Evolutionary conservation across 1,140 invertebrate genomes (phyloP).

Genomic region (Drosophila sp.): DNA sequence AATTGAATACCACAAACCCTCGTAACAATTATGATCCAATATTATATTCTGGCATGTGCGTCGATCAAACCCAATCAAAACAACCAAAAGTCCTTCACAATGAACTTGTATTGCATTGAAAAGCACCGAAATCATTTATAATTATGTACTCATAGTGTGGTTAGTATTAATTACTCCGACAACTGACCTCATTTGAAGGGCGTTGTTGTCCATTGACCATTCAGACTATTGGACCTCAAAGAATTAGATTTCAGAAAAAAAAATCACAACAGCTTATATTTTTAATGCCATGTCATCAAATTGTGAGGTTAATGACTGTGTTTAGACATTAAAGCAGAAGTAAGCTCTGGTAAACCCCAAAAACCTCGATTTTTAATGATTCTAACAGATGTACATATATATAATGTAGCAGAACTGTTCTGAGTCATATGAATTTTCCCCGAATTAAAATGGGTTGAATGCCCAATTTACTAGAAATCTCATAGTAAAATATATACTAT

Average conservation of each 20-base stretch:
- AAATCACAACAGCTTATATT: conserved; percentile 41
- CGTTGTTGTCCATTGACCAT: conserved; percentile 74
- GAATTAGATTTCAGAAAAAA: conserved; percentile 49
- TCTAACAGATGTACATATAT: too few species aligned
- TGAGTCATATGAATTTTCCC: conserved; percentile 35
- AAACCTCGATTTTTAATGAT: conserved; percentile 31
- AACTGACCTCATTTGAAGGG: conserved; percentile 73
- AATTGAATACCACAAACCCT: conserved; percentile 6
- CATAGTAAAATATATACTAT: too few species aligned
- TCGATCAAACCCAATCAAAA: conserved; percentile 8
- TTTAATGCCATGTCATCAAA: conserved; percentile 53
- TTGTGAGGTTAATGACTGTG: conserved; percentile 75
- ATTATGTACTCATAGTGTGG: conserved; percentile 44
- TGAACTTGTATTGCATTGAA: conserved; percentile 61
- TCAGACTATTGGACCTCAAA: conserved; percentile 63
- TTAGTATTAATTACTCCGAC: conserved; percentile 47
- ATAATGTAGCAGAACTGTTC: conserved; percentile 32
- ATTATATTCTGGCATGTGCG: not conserved
- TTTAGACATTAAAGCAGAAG: conserved; percentile 38
- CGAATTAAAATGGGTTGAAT: not conserved
- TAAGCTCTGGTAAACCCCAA: conserved; percentile 47
- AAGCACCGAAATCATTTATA: conserved; percentile 51
- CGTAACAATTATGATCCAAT: conserved; percentile 22
- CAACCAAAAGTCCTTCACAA: conserved; percentile 66
- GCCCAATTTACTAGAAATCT: not conserved